Evolutionary conservation across 2,888 invertebrate species (phyloP).

Genomic region (Pachycephus smyrnensis): DNA sequence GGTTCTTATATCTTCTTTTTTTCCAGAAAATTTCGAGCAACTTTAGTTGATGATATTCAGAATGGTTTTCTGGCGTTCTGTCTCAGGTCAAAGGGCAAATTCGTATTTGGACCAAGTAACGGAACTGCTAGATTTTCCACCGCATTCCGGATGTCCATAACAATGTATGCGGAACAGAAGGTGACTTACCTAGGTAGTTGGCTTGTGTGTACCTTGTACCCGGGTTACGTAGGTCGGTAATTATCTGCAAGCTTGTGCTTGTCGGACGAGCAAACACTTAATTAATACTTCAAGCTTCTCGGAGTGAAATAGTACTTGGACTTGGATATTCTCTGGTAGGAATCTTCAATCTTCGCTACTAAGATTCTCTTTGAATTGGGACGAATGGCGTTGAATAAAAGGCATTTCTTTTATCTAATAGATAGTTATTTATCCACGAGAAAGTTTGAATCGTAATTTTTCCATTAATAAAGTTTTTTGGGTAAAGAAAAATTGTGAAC

Average conservation of each 20-base stretch:
- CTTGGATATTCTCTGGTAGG: background rate
- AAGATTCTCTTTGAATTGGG: background rate
- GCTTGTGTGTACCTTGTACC: conserved; percentile 26
- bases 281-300: conserved; percentile 53
- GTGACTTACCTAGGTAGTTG: background rate
- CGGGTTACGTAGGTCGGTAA: background rate
- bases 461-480: too few species aligned
- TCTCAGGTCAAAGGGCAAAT: background rate
- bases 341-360: background rate
- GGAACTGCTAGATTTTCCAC: conserved; percentile 27
- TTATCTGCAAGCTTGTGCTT: conserved; percentile 39
- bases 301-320: conserved; percentile 36
- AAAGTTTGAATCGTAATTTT: too few species aligned
- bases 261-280: conserved; percentile 53
- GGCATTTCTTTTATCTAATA: background rate
- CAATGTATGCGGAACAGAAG: background rate
- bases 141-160: conserved; percentile 19
- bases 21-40: background rate
- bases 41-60: background rate
- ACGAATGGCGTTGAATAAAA: background rate
- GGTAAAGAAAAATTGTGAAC: too few species aligned
- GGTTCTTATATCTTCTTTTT: background rate
- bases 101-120: background rate
- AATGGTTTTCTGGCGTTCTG: background rate
- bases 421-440: background rate